phyloP scores from a whole-genome alignment of 2,797 vertebrate genomes.

The Odontamblyopus rebecca region DNA sequence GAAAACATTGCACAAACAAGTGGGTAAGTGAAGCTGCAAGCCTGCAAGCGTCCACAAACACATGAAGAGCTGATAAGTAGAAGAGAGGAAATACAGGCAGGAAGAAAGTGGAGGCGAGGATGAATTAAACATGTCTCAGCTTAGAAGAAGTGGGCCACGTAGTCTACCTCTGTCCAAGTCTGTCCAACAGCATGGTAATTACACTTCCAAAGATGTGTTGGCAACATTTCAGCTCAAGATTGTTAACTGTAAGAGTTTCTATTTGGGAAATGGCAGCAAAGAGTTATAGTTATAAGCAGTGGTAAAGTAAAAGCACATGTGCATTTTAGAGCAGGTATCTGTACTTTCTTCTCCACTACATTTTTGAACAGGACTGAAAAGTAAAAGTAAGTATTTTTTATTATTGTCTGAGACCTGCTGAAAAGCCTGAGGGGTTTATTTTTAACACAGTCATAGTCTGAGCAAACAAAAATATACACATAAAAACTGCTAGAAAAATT shows the following conservation, averaged over 20 bases:
- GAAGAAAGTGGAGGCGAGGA: slow-evolving; percentile 21
- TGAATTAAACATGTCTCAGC: slow-evolving; percentile 46
- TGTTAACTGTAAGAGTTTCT: background rate
- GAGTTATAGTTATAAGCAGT: background rate
- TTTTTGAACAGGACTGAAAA: too few species aligned
- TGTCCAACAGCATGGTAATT: background rate
- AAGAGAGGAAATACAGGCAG: slow-evolving; percentile 13
- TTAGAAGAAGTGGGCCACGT: slow-evolving; percentile 31
- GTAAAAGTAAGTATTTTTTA: too few species aligned
- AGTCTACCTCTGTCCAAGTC: slow-evolving; percentile 20
- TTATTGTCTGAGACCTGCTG: too few species aligned
- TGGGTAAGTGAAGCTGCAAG: background rate
- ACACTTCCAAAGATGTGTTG: background rate
- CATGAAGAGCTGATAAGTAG: slow-evolving; percentile 23
- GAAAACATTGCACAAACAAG: background rate
- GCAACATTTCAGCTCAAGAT: background rate
- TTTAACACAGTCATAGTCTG: too few species aligned
- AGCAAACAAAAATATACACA: too few species aligned
- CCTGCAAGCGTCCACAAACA: slow-evolving; percentile 13
- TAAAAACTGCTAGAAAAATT: too few species aligned
- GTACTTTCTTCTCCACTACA: too few species aligned
- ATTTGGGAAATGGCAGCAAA: background rate
- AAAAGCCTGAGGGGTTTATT: too few species aligned
- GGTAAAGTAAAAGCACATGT: too few species aligned
- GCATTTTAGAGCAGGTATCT: too few species aligned